Conservation (phyloP, 2,888 invertebrate genomes). For the Dryobotodes eremita region DNA sequence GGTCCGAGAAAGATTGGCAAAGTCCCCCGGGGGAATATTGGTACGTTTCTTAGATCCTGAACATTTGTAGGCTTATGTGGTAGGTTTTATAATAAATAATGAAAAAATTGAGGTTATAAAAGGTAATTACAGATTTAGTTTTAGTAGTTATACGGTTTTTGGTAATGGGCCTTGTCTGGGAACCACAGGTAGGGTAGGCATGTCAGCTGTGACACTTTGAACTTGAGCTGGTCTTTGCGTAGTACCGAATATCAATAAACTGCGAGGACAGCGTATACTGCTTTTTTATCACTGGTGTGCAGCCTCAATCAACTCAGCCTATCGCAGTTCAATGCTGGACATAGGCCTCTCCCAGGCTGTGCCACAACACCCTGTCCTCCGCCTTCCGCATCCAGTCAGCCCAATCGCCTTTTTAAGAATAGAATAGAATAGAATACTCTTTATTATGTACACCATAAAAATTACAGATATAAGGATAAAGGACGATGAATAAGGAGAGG, state of each 20-base stretch:
- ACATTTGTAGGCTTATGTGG: conserved; percentile 12
- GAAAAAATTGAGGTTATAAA: too few relatives aligned
- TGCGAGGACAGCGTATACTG: not conserved
- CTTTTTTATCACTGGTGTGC: not conserved
- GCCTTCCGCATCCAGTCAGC: not conserved
- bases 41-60: conserved; percentile 10
- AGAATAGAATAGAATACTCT: too few relatives aligned
- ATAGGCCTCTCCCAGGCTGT: not conserved
- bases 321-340: not conserved
- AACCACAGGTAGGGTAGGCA: not conserved
- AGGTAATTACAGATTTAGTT: not conserved
- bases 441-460: too few relatives aligned
- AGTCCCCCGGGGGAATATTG: conserved; percentile 8
- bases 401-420: too few relatives aligned
- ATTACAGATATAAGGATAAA: too few relatives aligned
- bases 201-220: not conserved
- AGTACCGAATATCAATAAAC: not conserved
- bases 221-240: not conserved
- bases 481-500: too few relatives aligned
- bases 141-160: not conserved
- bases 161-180: not conserved
- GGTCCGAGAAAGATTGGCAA: conserved; percentile 52
- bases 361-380: not conserved
- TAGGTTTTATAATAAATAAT: not conserved
- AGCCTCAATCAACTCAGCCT: not conserved